Base-by-base conservation (phyloP, 2,797 vertebrate genomes). In the Rhodeus uyekii region DNA sequence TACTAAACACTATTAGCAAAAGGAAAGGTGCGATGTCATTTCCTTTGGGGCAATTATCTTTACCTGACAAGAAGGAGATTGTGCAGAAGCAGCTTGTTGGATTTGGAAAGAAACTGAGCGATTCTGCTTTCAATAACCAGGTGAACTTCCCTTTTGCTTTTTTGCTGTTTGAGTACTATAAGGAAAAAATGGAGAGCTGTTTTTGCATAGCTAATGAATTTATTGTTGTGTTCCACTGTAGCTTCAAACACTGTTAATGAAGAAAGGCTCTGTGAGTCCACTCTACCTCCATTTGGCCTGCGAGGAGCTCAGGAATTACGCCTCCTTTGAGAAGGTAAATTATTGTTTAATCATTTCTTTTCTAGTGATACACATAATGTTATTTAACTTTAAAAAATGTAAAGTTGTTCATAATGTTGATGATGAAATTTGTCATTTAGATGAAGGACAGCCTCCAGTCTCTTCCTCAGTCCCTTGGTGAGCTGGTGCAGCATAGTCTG, bases 111-210 rank as follows among this genome's bases (percentile, higher is more conserved):
- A 96, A 96, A 79, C 94, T 97, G 87, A 96, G 96, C 2, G 95
- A 97, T 82, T 93, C 96, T 8, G 93, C 95, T 0, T 97, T 97
- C 86, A 98, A 97, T 90, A 97, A 97, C 90, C 97, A 97, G 96
- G 96, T 95, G 78, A 32, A 36, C 71, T 9, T 87, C 3, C 19
- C 7, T 9, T 32, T 9, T 12, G 46, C 10, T 92, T 0, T 34
- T 14, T 27, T 22, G 1, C 27, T 63, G 18, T 32, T 67, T 12
- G 6, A 67, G 19, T n/a, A 55, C 14, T 24, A 48, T 34, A 58
- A 22, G 8, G 12, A 29, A 13, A n/a, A n/a, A 50, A 38, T 38
- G 0, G 13, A 77, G 1, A 27, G 2, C 24, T 71, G 27, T 29
- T 44, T 48, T 5, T 22, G 1, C 2, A 55, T 13, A 2, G 39